Percentiles rank a stretch among this genome's conserved stretches.
These are phyloP conservation scores for Gymnocheta viridis DNA, from an alignment of 2,888 invertebrate species.

Conservation along the genomic window DNA sequence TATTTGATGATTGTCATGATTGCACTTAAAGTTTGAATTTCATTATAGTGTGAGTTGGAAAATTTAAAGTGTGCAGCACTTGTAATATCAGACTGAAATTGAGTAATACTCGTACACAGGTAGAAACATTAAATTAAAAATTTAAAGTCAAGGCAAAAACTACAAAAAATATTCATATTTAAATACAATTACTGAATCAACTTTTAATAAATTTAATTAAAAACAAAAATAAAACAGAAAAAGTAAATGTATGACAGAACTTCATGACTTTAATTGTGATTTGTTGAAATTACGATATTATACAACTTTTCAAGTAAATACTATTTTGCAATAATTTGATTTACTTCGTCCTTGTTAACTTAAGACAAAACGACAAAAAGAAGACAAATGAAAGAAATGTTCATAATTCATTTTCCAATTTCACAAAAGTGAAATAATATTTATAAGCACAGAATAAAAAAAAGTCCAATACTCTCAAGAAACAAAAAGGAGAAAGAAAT, in stretches of 20 bases:
- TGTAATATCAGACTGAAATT: constrained; percentile 11
- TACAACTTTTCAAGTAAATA: constrained; percentile 18
- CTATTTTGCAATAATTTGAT: constrained; percentile 32
- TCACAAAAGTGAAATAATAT: constrained; percentile 48
- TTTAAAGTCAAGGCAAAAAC: not conserved
- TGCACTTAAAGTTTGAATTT: constrained; percentile 53
- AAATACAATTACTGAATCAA: not conserved
- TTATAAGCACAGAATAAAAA: constrained; percentile 10
- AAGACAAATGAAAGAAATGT: not conserved
- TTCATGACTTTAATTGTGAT: constrained; percentile 29
- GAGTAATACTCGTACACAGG: not conserved
- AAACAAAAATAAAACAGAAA: not conserved
- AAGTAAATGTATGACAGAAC: not conserved
- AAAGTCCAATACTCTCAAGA: constrained; percentile 33
- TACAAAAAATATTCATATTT: not conserved
- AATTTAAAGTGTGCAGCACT: constrained; percentile 7
- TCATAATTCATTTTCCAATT: constrained; percentile 47
- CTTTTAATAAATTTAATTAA: constrained; percentile 1
- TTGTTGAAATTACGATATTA: constrained; percentile 8
- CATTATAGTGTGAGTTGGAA: constrained; percentile 22
- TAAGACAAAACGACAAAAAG: constrained; percentile 40
- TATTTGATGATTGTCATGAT: constrained; percentile 49
- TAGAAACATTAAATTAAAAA: not conserved
- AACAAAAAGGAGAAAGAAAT: not conserved
- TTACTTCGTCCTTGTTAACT: constrained; percentile 48